Base-by-base conservation (phyloP, 2,113 vertebrate genomes). In the zebrafish (Danio rerio) region DNA sequence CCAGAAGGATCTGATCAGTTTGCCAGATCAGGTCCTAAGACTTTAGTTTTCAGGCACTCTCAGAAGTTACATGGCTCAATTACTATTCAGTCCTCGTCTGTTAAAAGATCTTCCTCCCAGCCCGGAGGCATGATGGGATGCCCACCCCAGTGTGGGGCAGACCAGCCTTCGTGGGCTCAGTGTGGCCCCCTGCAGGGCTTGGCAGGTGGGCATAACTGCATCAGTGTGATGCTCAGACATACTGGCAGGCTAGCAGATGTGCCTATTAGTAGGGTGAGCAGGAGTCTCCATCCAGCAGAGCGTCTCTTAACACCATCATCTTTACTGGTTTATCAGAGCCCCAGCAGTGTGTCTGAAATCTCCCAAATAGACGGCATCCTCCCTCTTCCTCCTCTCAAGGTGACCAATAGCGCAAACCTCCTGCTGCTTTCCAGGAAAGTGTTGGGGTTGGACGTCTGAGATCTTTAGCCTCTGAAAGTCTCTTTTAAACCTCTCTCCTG, bases 181-280 rank as follows among this genome's bases (percentile, higher is more conserved):
- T 52, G n/a, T 72, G 69, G 78, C 58, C 72, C 71, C 75, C 70
- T 68, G 71, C 70, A 66, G 61, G 52, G 63, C 72, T 58, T 69
- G 70, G 74, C 77, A 80, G 81, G 69, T 81, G 75, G 66, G 72
- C 55, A 61, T 78, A 83, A 83, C 83, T 74, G 72, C 73, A 87
- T 87, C 65, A 62, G 65, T 74, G 74, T 55, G 72, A 72, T 49
- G 80, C 68, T 61, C 21, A 63, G 73, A 73, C 47, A 20, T 58
- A 69, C 65, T 70, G 71, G 63, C 80, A 76, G 76, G 58, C 73
- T 77, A 59, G 76, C 80, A 77, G 85, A 85, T 85, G 78, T 55
- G 69, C 78, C 71, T 71, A 72, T 79, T 81, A 68, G 66, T 62
- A 61, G 40, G 59, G 45, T 40, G 61, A 65, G 68, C 61, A 52